Conservation (phyloP, 2,888 invertebrate genomes). For the Aromia moschata region DNA sequence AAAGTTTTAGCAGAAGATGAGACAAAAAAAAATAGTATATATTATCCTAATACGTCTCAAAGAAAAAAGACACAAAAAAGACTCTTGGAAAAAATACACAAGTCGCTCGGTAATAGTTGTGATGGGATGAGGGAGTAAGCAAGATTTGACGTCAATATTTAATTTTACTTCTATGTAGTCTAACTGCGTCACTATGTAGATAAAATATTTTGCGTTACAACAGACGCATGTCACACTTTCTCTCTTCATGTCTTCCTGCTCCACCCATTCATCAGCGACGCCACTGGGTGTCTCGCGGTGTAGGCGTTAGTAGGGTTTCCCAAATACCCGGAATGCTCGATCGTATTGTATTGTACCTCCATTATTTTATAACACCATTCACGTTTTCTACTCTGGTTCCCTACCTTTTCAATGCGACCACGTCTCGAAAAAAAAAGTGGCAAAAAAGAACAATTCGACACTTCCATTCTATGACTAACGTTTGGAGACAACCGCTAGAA, state of each 20-base stretch:
- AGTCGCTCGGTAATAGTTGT: no score
- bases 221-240: no score
- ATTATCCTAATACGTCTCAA: no score
- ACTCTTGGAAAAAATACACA: no score
- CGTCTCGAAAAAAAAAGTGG: slow-evolving; percentile 14
- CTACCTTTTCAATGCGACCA: slow-evolving; percentile 6
- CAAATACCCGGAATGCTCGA: slow-evolving; percentile 22
- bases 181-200: no score
- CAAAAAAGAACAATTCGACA: slow-evolving; percentile 13
- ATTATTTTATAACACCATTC: slow-evolving; percentile 25
- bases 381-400: slow-evolving; percentile 18
- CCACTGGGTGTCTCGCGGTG: slow-evolving; percentile 6
- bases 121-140: no score
- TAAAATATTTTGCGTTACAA: no score
- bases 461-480: not conserved
- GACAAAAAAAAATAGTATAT: no score
- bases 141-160: no score
- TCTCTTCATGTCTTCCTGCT: not conserved
- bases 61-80: no score
- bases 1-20: no score
- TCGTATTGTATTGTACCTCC: slow-evolving; percentile 26
- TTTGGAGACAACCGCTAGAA: slow-evolving; percentile 1
- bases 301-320: slow-evolving; percentile 24
- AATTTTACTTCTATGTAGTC: no score
- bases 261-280: slow-evolving; percentile 9